Base-by-base conservation (phyloP, 1,140 invertebrate species). In the Drosophila sp. region DNA sequence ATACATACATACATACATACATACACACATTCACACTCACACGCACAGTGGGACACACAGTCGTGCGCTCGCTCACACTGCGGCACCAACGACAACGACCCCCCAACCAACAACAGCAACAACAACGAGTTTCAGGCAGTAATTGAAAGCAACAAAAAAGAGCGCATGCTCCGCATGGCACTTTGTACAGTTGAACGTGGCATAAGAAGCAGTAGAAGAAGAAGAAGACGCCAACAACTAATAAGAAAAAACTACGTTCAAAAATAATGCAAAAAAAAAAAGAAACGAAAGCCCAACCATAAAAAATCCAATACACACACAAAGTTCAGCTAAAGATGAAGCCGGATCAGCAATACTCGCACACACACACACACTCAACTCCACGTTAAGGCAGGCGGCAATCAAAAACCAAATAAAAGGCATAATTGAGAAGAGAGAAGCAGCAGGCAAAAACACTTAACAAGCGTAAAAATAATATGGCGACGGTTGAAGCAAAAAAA, bases 381-480 rank as follows among this genome's bases (percentile, higher is more conserved):
- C 64, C 70, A 29, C 11, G 51, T 34, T 58, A 14, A 54, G 13
- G 56, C 34, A 29, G 13, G 29, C 54, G 48, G 29, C 61, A 67
- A 74, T 76, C 72, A 50, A 54, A 64, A 63, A 62, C 53, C 75
- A 79, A 81, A 66, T 73, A 67, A 54, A 73, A 74, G 36, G 61
- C 54, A 83, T 38, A 67, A 46, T 45, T 59, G 70, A 72, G 70
- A 72, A 72, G 72, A 82, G 70, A 46, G 75, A 76, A 64, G 58
- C 69, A 72, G 67, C 61, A 72, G 57, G 61, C 58, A 78, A 72
- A 72, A 76, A 57, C 67, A 76, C 71, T 79, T 76, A 87, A 71
- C 67, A 59, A 70, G 67, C 78, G 59, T 78, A 76, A 73, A 87
- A 89, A 82, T 89, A 87, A 87, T 87, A 87, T 87, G 82, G 82